A percentile compares a stretch with the other conserved stretches of the same genome.
Conservation (phyloP, 2,797 vertebrate genomes). For the Acrossocheilus fasciatus region DNA sequence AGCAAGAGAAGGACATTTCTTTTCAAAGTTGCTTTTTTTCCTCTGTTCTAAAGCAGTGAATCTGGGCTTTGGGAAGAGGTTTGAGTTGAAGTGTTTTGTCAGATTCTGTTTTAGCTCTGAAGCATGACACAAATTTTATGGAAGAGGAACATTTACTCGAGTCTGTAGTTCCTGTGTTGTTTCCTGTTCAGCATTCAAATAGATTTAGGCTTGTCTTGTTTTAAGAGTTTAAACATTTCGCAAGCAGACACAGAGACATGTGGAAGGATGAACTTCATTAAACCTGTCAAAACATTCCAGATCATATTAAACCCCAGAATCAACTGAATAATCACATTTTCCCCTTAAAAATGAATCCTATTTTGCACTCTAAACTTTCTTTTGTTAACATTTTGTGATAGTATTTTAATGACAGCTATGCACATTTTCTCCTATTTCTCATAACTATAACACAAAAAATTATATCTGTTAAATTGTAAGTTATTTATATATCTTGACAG, state of each 20-base stretch:
- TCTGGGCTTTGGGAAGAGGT: background rate
- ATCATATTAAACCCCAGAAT: background rate
- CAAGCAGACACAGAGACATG: background rate
- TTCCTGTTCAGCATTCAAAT: slow-evolving; percentile 25
- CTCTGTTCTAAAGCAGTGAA: slow-evolving; percentile 4
- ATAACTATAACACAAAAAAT: background rate
- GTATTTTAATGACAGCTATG: background rate
- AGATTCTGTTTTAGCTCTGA: slow-evolving; percentile 3
- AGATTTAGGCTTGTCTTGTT: slow-evolving; percentile 4
- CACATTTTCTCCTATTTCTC: background rate
- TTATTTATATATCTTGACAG: background rate
- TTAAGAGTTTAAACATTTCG: background rate
- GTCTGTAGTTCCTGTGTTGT: slow-evolving; percentile 5
- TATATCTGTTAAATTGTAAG: background rate
- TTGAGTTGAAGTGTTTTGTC: background rate
- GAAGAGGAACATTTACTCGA: slow-evolving; percentile 9
- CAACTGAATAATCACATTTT: background rate
- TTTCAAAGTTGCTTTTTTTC: background rate
- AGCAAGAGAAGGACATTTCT: slow-evolving; percentile 29
- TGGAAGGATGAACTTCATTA: background rate
- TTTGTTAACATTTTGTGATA: background rate
- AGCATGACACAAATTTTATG: background rate
- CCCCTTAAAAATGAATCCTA: background rate
- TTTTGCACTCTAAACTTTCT: background rate
- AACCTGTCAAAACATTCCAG: background rate